Percentiles rank a stretch among this genome's conserved stretches.
Evolutionary conservation across 2,888 invertebrate species (phyloP).

Genomic region (Cataglyphis altisquamis): DNA sequence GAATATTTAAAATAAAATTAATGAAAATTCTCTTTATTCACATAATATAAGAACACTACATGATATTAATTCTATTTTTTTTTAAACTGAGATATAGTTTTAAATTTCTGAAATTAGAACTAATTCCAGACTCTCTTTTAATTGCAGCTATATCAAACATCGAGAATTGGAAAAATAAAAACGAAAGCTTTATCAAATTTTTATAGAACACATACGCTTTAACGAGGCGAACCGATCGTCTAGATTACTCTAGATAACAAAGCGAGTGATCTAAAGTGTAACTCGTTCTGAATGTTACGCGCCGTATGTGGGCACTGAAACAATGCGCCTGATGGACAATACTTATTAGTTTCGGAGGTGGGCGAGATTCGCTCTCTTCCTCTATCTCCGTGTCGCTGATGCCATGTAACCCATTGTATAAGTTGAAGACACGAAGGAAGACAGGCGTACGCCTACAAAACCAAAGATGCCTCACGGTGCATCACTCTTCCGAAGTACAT

Average conservation of each 20-base stretch:
- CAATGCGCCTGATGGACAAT: constrained; percentile 81
- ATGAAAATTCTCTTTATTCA: neutral
- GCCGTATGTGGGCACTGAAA: constrained; percentile 80
- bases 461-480: constrained; percentile 75
- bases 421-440: constrained; percentile 76
- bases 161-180: neutral
- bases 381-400: constrained; percentile 65
- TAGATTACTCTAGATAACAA: constrained; percentile 61
- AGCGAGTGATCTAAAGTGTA: constrained; percentile 74
- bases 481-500: constrained; percentile 75
- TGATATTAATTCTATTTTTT: neutral
- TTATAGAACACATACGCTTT: neutral
- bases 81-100: neutral
- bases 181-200: neutral
- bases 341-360: constrained; percentile 81
- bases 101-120: neutral
- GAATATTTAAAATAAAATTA: constrained; percentile 5
- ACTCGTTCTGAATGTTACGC: constrained; percentile 72
- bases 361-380: constrained; percentile 75
- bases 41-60: neutral
- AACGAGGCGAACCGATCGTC: constrained; percentile 37
- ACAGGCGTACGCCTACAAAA: constrained; percentile 80
- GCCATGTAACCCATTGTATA: constrained; percentile 75
- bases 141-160: neutral
- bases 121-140: neutral